Conservation (phyloP, 1,140 invertebrate species). For the Bilobella aurantiaca region DNA sequence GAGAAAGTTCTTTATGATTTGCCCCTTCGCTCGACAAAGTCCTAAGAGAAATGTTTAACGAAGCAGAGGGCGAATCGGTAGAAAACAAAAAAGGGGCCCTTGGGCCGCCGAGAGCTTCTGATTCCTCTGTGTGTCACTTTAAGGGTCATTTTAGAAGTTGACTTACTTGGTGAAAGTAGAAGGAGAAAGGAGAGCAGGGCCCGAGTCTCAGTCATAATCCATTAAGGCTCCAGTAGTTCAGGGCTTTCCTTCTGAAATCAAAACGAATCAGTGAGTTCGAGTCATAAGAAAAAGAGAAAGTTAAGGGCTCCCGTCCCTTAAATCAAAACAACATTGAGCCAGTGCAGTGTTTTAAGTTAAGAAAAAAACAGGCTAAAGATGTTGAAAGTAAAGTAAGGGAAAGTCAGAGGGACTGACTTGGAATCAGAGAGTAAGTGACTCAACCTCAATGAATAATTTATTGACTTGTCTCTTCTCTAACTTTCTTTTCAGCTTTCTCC, state of each 20-base stretch:
- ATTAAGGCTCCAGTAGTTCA: neutral
- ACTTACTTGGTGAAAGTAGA: slow-evolving; percentile 5
- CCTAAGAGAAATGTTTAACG: neutral
- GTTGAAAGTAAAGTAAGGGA: neutral
- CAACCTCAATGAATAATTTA: neutral
- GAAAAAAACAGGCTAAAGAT: neutral
- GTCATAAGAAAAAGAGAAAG: neutral
- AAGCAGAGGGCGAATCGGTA: too few relatives aligned
- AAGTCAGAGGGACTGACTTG: neutral
- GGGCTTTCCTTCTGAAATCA: neutral
- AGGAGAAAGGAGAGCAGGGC: neutral
- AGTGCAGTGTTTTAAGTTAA: too few relatives aligned
- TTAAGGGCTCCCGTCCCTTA: too few relatives aligned
- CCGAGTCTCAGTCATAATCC: slow-evolving; percentile 6
- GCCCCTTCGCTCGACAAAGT: neutral
- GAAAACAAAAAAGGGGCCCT: too few relatives aligned
- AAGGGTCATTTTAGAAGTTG: neutral
- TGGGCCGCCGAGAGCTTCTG: too few relatives aligned
- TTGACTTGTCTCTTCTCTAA: neutral
- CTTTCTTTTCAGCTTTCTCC: neutral
- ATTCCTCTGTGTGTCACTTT: too few relatives aligned
- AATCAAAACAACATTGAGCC: too few relatives aligned
- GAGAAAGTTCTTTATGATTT: neutral
- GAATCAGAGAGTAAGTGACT: too few relatives aligned
- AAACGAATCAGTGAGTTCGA: neutral